Base-by-base conservation (phyloP, 2,797 vertebrate species). In the Lepidocolaptes lacrymiger region DNA sequence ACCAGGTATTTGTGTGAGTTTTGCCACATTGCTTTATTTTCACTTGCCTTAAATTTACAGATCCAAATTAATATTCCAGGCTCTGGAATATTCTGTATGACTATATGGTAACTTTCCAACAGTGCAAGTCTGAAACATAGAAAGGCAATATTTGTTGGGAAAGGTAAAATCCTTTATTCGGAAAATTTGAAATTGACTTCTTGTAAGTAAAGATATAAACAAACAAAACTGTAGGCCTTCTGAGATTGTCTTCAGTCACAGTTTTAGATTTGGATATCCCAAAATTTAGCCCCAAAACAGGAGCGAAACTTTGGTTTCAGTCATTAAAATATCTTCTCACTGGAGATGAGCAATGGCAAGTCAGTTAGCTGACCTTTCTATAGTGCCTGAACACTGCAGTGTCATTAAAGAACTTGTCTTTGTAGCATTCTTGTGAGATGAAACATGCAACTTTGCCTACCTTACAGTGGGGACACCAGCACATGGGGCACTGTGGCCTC, bases 381-480 rank as follows among this genome's bases (percentile, higher is more conserved):
- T 28, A 30, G 27, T 12, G 8, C 46, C 37, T 68, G 66, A 64
- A n/a, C 51, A 73, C 19, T 18, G 6, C 24, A 20, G 15, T 92
- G 22, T 8, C n/a, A 52, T 69, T 79, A 36, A 64, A 43, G 58
- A 81, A 54, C 32, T 68, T 80, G 26, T 41, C n/a, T 54, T 74
- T 3, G 1, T 9, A 69, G 43, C 30, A 76, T 32, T 74, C 41
- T 48, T 78, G 1, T 7, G 37, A 73, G 75, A 66, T 19, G 71
- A 64, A 84, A 81, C 30, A 36, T 1, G 1, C 16, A 64, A 20
- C 37, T 90, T 23, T 81, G 9, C 34, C 54, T 56, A 1, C 32
- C 64, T 62, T 54, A 39, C 30, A 75, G 24, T 0, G 0, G 39
- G 32, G 26, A 77, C 74, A 62, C 0, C 0, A 41, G 43, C 19